A percentile compares a stretch with the other conserved stretches of the same genome.
Evolutionary conservation across 2,888 invertebrate genomes (phyloP).

Genomic region (Tromatobia lineatoria): DNA sequence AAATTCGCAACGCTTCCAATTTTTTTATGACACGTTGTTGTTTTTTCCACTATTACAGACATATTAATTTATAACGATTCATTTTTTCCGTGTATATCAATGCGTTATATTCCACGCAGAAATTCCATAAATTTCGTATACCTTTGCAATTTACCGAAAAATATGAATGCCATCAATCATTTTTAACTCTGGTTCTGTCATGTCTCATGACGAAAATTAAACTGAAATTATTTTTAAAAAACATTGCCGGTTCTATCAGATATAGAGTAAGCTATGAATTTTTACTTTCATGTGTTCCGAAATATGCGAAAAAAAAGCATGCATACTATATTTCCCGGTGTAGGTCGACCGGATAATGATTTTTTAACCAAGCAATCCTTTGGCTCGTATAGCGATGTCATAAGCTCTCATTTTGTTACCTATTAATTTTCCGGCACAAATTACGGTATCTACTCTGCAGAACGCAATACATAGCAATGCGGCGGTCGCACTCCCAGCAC

Average conservation of each 20-base stretch:
- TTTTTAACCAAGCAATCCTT: constrained; percentile 19
- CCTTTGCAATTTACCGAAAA: background rate
- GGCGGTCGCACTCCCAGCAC: too few relatives aligned
- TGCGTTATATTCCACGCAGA: too few relatives aligned
- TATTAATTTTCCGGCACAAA: background rate
- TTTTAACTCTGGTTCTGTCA: background rate
- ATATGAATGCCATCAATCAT: background rate
- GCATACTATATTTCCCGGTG: constrained; percentile 12
- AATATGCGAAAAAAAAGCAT: background rate
- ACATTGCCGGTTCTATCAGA: background rate
- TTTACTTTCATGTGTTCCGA: background rate
- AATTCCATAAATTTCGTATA: background rate
- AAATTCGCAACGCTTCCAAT: too few relatives aligned
- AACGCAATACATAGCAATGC: background rate
- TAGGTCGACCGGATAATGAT: constrained; percentile 25
- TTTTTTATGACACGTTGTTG: too few relatives aligned
- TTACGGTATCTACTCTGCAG: background rate
- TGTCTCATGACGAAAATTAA: constrained; percentile 10
- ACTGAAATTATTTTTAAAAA: constrained; percentile 18
- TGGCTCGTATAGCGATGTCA: constrained; percentile 10
- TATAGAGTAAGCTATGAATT: constrained; percentile 20
- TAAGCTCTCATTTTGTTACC: constrained; percentile 31
- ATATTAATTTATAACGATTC: too few relatives aligned
- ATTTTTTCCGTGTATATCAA: too few relatives aligned
- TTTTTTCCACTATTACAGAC: too few relatives aligned